phyloP scores from a whole-genome alignment of 2,888 invertebrate species.

The Hyposoter didymator region DNA sequence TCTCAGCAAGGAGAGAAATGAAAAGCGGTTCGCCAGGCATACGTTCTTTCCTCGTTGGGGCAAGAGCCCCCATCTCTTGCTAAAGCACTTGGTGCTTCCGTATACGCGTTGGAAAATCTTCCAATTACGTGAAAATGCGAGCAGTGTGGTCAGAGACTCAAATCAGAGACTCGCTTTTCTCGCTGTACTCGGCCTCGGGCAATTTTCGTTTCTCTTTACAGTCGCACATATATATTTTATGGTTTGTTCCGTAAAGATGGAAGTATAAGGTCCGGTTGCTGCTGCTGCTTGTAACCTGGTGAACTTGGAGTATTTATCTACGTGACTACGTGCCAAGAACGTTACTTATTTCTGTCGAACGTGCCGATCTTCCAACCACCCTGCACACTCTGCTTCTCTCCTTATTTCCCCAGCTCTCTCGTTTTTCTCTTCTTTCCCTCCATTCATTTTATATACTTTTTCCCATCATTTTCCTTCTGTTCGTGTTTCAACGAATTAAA shows the following conservation, averaged over 20 bases:
- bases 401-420: constrained; percentile 21
- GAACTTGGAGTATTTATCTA: constrained; percentile 69
- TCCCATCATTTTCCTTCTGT: background rate
- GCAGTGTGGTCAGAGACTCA: constrained; percentile 30
- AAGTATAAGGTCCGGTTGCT: constrained; percentile 54
- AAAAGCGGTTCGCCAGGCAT: background rate
- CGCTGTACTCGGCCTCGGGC: constrained; percentile 28
- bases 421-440: background rate
- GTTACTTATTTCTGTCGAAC: constrained; percentile 72
- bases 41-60: background rate
- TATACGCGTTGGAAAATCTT: constrained; percentile 57
- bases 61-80: background rate
- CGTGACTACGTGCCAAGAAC: constrained; percentile 73
- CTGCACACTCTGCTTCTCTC: constrained; percentile 49
- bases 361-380: constrained; percentile 71
- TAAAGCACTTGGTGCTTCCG: constrained; percentile 38
- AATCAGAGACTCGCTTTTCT: constrained; percentile 42
- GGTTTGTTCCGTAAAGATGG: constrained; percentile 43
- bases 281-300: constrained; percentile 24
- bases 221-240: background rate
- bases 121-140: constrained; percentile 65
- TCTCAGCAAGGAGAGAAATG: constrained; percentile 9
- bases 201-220: constrained; percentile 47
- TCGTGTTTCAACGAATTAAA: background rate
- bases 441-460: constrained; percentile 30